Base-by-base conservation (phyloP, 2,888 invertebrate species). In the Standfussiana lucernea region DNA sequence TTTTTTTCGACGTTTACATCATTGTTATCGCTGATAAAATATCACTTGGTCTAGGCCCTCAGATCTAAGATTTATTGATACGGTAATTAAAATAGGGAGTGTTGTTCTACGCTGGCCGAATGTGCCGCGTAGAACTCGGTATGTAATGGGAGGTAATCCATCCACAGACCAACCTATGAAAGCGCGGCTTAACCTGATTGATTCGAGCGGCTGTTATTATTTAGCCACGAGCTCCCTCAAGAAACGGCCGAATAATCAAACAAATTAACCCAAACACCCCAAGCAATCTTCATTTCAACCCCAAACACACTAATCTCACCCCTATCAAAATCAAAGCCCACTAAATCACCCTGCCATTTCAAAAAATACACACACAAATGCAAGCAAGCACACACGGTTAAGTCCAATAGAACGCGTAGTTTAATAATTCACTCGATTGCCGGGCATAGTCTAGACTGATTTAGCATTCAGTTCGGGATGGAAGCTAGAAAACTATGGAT, bases 351-450 rank as follows among this genome's bases (percentile, higher is more conserved):
- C 45, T 5, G 15, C 32, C 40, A 42, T 40, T 45, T 45, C 72
- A 66, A 72, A 85, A 86, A 75, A 53, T 15, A 50, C 24, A n/a
- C 18, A 59, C n/a, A 50, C 24, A 78, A 45, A 69, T 0, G 35
- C 18, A 40, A 0, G 24, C 37, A 40, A 3, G 0, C 42, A 67
- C n/a, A 56, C 59, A 56, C 18, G 56, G 8, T 2, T 42, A 74
- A 59, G 50, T 78, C 74, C 65, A 72, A 82, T 82, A 78, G 83
- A 37, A 62, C 61, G 66, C 72, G n/a, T 72, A 45, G 75, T 53
- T 84, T 72, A 86, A 86, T 84, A 79, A 84, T 84, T 78, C 83
- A 84, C 50, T 8, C 50, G 70, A 72, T 67, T 83, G 78, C 82
- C 78, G 72, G 37, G 64, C 10, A 65, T 53, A 65, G 84, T 79